Evolutionary conservation across 2,797 vertebrate genomes (phyloP), one percentile per base, ranked within the genome.

Genomic region (Naso thynnoides): DNA sequence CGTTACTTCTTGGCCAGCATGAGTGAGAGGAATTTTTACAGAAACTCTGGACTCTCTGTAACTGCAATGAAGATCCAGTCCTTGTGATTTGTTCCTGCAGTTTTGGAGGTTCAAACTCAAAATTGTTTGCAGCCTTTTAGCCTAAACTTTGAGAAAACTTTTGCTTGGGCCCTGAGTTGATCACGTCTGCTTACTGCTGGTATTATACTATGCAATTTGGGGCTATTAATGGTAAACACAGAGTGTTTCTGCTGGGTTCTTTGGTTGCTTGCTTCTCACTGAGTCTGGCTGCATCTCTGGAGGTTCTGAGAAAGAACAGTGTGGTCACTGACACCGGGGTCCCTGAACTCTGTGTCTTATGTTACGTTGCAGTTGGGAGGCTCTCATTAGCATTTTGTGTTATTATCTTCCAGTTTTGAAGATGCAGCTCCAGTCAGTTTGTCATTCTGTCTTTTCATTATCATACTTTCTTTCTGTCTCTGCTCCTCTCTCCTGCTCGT

Each of bases 271-370:
- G 39, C 29, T 44, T 54, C 27, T 18, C 44, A 55, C n/a, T 16
- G 24, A 61, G 57, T 48, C 41, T 65, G 59, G 56, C 60, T 64
- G 68, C 75, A 55, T 49, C 48, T 74, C 48, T 85, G 61, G 42
- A 68, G 62, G 59, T 65, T 78, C 52, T 68, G 52, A 55, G 55
- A 60, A 55, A 26, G 29, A 68, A 45, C 59, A 65, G 54, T 31
- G 33, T 59, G 70, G 84, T 66, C 68, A 62, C n/a, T 73, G 78
- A 84, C 79, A 71, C 79, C 13, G n/a, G 18, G 82, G 76, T 64
- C 53, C 16, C 39, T 5, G 23, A 86, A 80, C 84, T 85, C 21
- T 78, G 53, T 62, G 74, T 82, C 45, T 67, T 36, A 47, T 71
- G 52, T 70, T 60, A 49, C 44, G 24, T 59, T 73, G 62, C 0